phyloP scores from a whole-genome alignment of 2,888 invertebrate genomes.

The Girardia tigrina region DNA sequence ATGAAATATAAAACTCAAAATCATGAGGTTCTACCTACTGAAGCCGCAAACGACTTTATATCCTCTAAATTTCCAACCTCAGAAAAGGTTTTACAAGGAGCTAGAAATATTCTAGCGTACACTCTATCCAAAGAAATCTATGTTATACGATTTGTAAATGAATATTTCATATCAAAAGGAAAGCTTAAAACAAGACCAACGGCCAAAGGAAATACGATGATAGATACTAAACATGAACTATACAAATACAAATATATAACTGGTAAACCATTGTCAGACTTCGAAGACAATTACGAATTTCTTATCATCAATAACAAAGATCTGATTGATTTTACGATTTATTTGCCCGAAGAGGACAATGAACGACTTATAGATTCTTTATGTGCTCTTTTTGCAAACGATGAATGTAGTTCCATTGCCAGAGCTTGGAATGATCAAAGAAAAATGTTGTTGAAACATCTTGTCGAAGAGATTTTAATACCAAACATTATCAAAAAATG shows the following conservation, averaged over 20 bases:
- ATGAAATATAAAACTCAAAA: conserved; percentile 82
- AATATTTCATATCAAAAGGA: conserved; percentile 73
- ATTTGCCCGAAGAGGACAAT: not conserved
- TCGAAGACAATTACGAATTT: conserved; percentile 72
- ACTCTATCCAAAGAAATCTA: conserved; percentile 56
- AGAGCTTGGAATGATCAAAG: conserved; percentile 87
- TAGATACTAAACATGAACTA: conserved; percentile 76
- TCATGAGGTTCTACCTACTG: conserved; percentile 74
- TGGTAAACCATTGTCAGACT: conserved; percentile 75
- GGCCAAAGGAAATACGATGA: conserved; percentile 71
- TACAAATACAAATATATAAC: conserved; percentile 70
- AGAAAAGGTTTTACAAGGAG: conserved; percentile 73
- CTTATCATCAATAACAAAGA: conserved; percentile 29
- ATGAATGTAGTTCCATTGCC: conserved; percentile 65
- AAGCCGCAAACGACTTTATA: conserved; percentile 65
- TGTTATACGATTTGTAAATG: conserved; percentile 66
- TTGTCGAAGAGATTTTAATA: conserved; percentile 56
- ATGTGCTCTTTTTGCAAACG: conserved; percentile 48
- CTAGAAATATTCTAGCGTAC: conserved; percentile 80
- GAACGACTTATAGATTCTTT: not conserved
- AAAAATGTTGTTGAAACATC: conserved; percentile 68
- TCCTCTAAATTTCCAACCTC: conserved; percentile 57
- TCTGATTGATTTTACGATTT: not conserved
- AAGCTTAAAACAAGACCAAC: conserved; percentile 70
- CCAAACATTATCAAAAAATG: not conserved